These are phyloP conservation scores for Rutilus rutilus DNA, from an alignment of 2,113 vertebrate species.

Conservation along the genomic window DNA sequence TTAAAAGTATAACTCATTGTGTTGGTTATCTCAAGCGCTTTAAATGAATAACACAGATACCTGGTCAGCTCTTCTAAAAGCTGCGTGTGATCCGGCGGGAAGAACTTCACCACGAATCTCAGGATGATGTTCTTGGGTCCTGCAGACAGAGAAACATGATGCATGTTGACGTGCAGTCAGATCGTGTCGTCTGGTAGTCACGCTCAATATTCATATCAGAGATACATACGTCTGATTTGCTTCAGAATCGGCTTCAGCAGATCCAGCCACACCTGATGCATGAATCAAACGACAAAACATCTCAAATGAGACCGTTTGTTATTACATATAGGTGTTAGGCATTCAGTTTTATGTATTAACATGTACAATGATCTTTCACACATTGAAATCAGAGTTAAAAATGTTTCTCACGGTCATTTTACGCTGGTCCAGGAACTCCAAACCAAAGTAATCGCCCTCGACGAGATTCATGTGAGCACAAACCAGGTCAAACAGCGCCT, in stretches of 20 bases:
- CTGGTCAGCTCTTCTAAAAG: conserved; percentile 95
- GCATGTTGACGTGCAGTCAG: not conserved
- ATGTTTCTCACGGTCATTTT: conserved; percentile 88
- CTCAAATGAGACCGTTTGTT: not conserved
- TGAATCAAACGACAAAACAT: not conserved
- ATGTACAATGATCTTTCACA: not conserved
- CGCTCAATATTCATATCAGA: not conserved
- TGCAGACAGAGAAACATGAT: conserved; percentile 60
- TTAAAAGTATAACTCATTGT: too few relatives aligned
- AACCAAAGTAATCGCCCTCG: conserved; percentile 96
- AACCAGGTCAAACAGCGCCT: conserved; percentile 90
- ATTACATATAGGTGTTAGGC: too few relatives aligned
- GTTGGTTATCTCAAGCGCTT: not conserved
- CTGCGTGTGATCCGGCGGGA: conserved; percentile 94
- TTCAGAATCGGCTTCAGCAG: conserved; percentile 94
- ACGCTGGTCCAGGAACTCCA: conserved; percentile 94
- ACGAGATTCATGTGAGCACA: conserved; percentile 95
- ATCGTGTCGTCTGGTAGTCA: not conserved
- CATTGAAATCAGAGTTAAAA: not conserved
- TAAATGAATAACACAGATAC: conserved; percentile 64
- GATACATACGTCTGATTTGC: conserved; percentile 87
- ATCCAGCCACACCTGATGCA: conserved; percentile 92
- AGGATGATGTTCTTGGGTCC: conserved; percentile 91
- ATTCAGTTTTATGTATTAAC: not conserved
- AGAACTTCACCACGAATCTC: conserved; percentile 98